phyloP scores from a whole-genome alignment of 1,140 invertebrate genomes.

The Cataglyphis hispanica region DNA sequence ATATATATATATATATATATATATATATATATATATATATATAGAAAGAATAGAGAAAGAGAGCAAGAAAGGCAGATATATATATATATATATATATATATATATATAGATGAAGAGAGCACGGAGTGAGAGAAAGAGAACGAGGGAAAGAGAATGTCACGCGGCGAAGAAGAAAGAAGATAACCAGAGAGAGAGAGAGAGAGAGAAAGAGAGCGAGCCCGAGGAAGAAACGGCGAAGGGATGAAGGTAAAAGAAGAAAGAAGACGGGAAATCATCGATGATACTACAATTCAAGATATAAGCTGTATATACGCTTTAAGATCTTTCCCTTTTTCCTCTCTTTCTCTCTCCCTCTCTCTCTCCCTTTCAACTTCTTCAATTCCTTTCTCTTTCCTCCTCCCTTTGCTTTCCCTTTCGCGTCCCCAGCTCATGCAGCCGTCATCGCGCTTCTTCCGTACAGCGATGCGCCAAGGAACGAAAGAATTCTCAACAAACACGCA shows the following conservation, averaged over 20 bases:
- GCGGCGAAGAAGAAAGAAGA: conserved; percentile 48
- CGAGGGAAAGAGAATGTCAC: conserved; percentile 45
- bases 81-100: too few species aligned
- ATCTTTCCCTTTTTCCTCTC: conserved; percentile 34
- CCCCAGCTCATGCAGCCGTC: conserved; percentile 31
- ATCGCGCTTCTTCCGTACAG: conserved; percentile 31
- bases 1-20: conserved; percentile 13
- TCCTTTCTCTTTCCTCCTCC: conserved; percentile 27
- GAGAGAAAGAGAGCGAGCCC: conserved; percentile 41
- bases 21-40: too few species aligned
- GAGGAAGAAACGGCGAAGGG: conserved; percentile 28
- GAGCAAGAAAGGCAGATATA: conserved; percentile 24
- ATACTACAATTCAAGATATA: conserved; percentile 26
- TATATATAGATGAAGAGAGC: conserved; percentile 41
- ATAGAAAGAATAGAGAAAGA: conserved; percentile 11
- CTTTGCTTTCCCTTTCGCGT: background rate
- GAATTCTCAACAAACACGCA: conserved; percentile 10
- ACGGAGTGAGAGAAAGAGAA: background rate
- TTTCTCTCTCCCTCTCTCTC: conserved; percentile 8
- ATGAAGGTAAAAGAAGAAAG: conserved; percentile 33
- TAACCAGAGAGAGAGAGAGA: conserved; percentile 33
- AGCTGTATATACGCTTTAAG: background rate
- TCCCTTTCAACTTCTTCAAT: conserved; percentile 2
- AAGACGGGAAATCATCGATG: conserved; percentile 31
- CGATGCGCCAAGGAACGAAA: conserved; percentile 46